Percentiles rank a stretch among this genome's conserved stretches.
phyloP scores from a whole-genome alignment of 2,113 vertebrate species.

The Lycocorax pyrrhopterus region DNA sequence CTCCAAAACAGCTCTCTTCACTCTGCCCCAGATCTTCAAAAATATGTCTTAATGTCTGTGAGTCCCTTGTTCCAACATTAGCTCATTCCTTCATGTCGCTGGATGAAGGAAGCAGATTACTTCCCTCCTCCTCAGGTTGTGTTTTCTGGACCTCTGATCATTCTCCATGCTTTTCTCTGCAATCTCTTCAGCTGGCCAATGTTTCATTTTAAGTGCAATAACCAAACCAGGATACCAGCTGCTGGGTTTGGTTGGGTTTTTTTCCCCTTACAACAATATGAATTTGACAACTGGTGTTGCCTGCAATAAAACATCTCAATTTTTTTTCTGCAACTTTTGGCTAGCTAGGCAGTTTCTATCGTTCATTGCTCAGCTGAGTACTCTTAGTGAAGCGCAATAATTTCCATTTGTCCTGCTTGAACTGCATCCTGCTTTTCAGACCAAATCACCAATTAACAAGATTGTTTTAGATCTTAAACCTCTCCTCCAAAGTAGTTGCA shows the following conservation, averaged over 20 bases:
- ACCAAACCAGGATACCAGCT: neutral
- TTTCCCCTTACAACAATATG: neutral
- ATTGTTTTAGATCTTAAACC: neutral
- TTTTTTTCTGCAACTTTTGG: neutral
- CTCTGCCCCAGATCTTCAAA: neutral
- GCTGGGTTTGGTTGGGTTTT: neutral
- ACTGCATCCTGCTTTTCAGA: constrained; percentile 13
- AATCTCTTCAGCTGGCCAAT: neutral
- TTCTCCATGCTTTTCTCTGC: neutral
- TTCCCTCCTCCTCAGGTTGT: neutral
- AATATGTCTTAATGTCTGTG: neutral
- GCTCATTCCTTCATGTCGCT: neutral
- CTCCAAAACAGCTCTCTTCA: neutral
- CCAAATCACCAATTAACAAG: neutral
- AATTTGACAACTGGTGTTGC: neutral
- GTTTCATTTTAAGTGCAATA: neutral
- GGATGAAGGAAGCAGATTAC: neutral
- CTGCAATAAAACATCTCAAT: neutral
- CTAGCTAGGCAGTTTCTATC: neutral
- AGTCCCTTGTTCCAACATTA: neutral
- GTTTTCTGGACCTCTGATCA: neutral
- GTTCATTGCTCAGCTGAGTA: constrained; percentile 3
- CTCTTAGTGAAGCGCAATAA: neutral
- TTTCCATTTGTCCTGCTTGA: constrained; percentile 25
- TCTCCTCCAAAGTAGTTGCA: neutral